Evolutionary conservation across 2,888 invertebrate species (phyloP).

Genomic region (Pimpla rufipes): DNA sequence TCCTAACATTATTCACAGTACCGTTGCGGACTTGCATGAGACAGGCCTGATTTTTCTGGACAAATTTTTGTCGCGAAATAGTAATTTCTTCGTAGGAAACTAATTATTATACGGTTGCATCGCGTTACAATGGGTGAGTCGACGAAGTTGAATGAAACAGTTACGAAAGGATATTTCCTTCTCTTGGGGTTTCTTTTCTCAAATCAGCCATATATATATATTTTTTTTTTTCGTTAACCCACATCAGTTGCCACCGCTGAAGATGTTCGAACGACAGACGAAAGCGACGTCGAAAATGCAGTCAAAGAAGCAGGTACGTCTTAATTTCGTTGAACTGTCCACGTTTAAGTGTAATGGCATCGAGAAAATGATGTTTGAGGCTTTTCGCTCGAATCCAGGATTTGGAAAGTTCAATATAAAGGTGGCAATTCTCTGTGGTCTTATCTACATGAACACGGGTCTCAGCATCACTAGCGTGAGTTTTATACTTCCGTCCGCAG

Average conservation of each 20-base stretch:
- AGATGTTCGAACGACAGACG: slow-evolving; percentile 69
- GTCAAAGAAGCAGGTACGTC: slow-evolving; percentile 76
- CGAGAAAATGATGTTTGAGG: not conserved
- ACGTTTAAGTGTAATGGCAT: not conserved
- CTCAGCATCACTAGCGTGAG: slow-evolving; percentile 93
- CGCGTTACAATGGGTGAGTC: no score
- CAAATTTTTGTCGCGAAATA: not conserved
- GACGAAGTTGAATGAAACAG: no score
- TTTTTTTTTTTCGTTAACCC: not conserved
- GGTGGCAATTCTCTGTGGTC: slow-evolving; percentile 91
- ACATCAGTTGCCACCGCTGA: slow-evolving; percentile 18
- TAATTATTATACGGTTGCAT: no score
- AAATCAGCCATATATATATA: not conserved
- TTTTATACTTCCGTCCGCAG: slow-evolving; percentile 93
- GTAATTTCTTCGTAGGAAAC: no score
- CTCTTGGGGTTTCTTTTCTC: not conserved
- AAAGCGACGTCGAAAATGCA: slow-evolving; percentile 76
- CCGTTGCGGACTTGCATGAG: no score
- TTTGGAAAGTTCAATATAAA: slow-evolving; percentile 94
- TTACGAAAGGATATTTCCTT: no score
- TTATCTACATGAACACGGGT: slow-evolving; percentile 94
- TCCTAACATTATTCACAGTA: slow-evolving; percentile 27
- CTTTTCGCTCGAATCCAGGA: slow-evolving; percentile 83
- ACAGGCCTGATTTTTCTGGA: not conserved
- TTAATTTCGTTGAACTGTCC: not conserved